Evolutionary conservation across 1,140 invertebrate genomes (phyloP).

Genomic region (Ceratosolen fusciceps): DNA sequence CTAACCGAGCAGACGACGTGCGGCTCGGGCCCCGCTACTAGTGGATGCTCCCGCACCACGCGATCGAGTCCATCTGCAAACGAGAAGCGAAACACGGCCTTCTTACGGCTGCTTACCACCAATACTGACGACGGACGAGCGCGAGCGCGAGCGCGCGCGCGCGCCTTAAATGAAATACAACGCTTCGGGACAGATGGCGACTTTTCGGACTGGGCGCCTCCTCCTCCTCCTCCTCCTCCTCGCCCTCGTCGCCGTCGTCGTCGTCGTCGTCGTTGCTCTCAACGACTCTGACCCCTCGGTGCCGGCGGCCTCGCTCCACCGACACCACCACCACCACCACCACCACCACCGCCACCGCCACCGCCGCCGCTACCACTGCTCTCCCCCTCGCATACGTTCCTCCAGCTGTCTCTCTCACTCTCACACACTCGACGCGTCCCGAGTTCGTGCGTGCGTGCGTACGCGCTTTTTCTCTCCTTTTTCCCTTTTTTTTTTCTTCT

Average conservation of each 20-base stretch:
- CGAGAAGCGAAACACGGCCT: constrained; percentile 23
- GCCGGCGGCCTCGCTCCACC: too few relatives aligned
- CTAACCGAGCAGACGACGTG: background rate
- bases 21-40: background rate
- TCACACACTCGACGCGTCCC: background rate
- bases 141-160: background rate
- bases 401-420: background rate
- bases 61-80: constrained; percentile 34
- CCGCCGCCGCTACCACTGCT: background rate
- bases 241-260: too few relatives aligned
- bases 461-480: background rate
- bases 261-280: background rate
- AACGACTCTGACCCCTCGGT: constrained; percentile 22
- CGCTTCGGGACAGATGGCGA: constrained; percentile 46
- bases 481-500: background rate
- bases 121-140: background rate
- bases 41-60: background rate
- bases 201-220: constrained; percentile 40
- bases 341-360: background rate
- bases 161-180: constrained; percentile 35
- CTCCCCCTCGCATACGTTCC: background rate
- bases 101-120: background rate
- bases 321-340: background rate
- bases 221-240: too few relatives aligned
- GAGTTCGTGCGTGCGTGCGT: background rate